Evolutionary conservation across 2,888 invertebrate species (phyloP), one percentile per base, ranked within the genome.

Genomic region (Thera britannica): DNA sequence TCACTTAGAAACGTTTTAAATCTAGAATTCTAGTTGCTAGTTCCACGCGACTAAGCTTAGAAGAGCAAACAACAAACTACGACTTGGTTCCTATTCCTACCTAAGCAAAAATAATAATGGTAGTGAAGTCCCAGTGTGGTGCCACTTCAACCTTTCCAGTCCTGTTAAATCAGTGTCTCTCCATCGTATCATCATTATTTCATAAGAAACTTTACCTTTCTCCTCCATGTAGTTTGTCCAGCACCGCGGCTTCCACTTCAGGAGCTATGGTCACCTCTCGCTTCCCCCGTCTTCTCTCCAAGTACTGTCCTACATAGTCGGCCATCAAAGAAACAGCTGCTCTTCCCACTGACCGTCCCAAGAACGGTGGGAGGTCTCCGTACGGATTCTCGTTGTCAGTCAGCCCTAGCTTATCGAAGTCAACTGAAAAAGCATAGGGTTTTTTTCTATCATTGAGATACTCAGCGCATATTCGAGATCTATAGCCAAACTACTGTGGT

Each of bases 361-460:
- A 94, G 3, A 97, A 92, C 0, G 97, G 96, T 0, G 97, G 97
- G 65, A 97, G 87, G 56, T 96, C 96, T 12, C 97, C 97, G 80
- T 97, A 96, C 0, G 97, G 97, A 89, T 97, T 97, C 83, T 97
- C 97, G 83, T 97, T 97, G 83, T 97, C 97, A n/a, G 97, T 97
- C 77, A 97, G 86, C 11, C 97, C 97, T 74, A 97, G 89, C 85
- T 97, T 97, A 87, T 97, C 97, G 84, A 97, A 97, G 82, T 97
- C 97, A 86, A 97, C 97, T 97, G 93, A 49, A 68, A 68, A 12
- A 12, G 35, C 1, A 38, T 38, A 4, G 5, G 38, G 38, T 38
- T 23, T 23, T 23, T 23, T 23, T 23, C 23, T 23, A 23, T 23
- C 23, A 23, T 23, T 23, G 23, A 23, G 23, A 23, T 23, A 23